These are phyloP conservation scores for Muraenolepis orangiensis DNA, from an alignment of 2,797 vertebrate species.

Conservation along the genomic window DNA sequence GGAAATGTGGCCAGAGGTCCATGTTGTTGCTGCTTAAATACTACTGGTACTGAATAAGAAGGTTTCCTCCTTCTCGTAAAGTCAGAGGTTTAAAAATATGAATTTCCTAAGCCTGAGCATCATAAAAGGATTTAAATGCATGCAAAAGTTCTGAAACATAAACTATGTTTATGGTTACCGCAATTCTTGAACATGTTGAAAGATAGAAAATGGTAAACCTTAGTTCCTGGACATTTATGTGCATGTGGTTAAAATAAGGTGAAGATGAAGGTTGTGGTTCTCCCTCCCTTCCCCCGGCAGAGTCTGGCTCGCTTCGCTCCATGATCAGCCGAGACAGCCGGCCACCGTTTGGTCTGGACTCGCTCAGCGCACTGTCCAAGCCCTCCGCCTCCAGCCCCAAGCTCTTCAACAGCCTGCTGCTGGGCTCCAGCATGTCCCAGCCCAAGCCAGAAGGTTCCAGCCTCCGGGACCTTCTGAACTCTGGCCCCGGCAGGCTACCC, in stretches of 20 bases:
- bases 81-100: neutral
- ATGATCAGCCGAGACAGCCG: constrained; percentile 91
- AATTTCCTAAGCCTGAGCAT: neutral
- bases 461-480: constrained; percentile 95
- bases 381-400: constrained; percentile 89
- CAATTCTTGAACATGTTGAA: neutral
- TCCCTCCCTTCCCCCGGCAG: constrained; percentile 59
- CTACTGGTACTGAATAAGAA: neutral
- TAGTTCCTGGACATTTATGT: neutral
- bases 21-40: neutral
- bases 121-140: neutral
- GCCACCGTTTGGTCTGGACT: constrained; percentile 89
- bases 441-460: constrained; percentile 96
- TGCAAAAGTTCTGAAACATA: neutral
- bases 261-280: neutral
- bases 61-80: neutral
- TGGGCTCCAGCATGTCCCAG: constrained; percentile 87
- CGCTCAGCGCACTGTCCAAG: constrained; percentile 83
- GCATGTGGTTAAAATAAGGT: neutral
- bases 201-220: neutral
- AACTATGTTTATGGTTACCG: neutral
- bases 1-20: neutral
- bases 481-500: constrained; percentile 91
- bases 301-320: constrained; percentile 86
- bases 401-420: constrained; percentile 94